Evolutionary conservation across 2,113 vertebrate genomes (phyloP), one percentile per base, ranked within the genome.

Genomic region (Cheilinus undulatus): DNA sequence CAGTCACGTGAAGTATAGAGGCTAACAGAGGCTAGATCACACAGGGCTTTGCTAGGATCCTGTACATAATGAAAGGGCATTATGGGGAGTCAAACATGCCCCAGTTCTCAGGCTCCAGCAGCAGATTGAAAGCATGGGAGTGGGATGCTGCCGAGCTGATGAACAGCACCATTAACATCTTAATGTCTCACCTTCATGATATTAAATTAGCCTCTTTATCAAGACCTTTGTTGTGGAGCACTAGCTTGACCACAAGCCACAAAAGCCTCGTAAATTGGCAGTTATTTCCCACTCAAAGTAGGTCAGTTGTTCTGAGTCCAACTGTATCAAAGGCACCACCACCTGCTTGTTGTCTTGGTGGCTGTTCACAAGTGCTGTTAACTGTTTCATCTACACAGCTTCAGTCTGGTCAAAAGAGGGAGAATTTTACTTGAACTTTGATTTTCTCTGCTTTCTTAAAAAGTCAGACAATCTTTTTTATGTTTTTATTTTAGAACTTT

Each of bases 31-130:
- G 60, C 60, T 69, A 57, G 76, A 77, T 86, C 84, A 79, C 73
- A 78, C 45, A 62, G 65, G 82, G 83, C 79, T 89, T 88, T 88
- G 77, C 65, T 43, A 40, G 83, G 89, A 90, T 88, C 76, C 73
- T 63, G 59, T 17, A 53, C 58, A 83, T 86, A 86, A 89, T 88
- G 78, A 88, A 76, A 84, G 50, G 79, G 78, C 72, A 87, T 89
- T 80, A 74, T 53, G 80, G 62, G 54, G 69, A 81, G 87, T 78
- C 81, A 85, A 51, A 81, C 70, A 1, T 85, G 86, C 48, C 86
- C 85, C 80, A 80, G 82, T 90, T 92, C 89, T 87, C 90, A 91
- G 74, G 85, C 62, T 68, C 46, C 27, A 13, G 43, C 69, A 75
- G 62, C 22, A 69, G 53, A 22, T 7, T 27, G 40, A 46, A 78